phyloP scores from a whole-genome alignment of 2,113 vertebrate species.

The Donacobius atricapilla region DNA sequence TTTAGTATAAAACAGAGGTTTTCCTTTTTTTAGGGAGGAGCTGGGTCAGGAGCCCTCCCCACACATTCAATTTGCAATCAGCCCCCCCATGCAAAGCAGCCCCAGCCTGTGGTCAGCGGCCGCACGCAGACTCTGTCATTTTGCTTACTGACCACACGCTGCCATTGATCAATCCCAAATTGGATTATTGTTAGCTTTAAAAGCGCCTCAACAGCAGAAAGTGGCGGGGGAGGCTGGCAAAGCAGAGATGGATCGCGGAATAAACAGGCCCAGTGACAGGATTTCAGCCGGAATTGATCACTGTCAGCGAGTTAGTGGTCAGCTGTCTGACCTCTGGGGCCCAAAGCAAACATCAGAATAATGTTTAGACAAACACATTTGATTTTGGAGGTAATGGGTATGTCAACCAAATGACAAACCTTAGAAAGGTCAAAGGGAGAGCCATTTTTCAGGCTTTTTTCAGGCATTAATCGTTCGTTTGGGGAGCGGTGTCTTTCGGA shows the following conservation, averaged over 20 bases:
- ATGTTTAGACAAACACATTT: conserved; percentile 89
- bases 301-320: conserved; percentile 82
- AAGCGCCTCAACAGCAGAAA: conserved; percentile 87
- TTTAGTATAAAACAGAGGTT: no score
- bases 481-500: conserved; percentile 12
- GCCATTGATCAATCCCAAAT: conserved; percentile 84
- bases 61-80: conserved; percentile 20
- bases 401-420: conserved; percentile 85
- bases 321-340: conserved; percentile 80
- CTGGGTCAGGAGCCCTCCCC: no score
- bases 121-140: conserved; percentile 74
- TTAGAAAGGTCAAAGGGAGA: conserved; percentile 82
- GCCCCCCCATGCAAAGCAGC: not conserved
- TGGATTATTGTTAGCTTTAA: conserved; percentile 86
- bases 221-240: conserved; percentile 75
- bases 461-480: conserved; percentile 75
- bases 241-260: conserved; percentile 82
- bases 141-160: conserved; percentile 79
- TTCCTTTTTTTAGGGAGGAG: not conserved
- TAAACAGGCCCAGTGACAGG: conserved; percentile 81
- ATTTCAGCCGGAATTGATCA: conserved; percentile 79
- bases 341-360: conserved; percentile 82
- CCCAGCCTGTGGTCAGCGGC: conserved; percentile 71
- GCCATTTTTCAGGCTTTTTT: conserved; percentile 81
- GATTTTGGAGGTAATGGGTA: conserved; percentile 86